Evolutionary conservation across 2,113 vertebrate genomes (phyloP).

Genomic region (Neotragus moschatus): DNA sequence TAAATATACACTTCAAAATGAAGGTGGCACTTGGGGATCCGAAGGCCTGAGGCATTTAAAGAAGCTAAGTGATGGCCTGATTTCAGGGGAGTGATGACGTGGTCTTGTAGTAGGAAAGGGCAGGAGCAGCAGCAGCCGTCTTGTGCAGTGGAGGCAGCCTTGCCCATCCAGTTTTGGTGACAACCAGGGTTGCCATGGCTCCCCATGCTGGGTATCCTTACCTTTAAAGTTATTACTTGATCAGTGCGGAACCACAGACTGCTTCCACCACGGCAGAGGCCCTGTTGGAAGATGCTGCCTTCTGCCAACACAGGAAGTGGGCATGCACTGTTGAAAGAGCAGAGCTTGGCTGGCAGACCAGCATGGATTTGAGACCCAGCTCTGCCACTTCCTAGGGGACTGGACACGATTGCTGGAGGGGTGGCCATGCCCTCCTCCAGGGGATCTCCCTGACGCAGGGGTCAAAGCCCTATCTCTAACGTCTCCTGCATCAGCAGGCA

Average conservation of each 20-base stretch:
- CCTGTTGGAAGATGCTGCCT: accelerated
- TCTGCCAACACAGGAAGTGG: neutral
- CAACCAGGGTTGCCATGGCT: neutral
- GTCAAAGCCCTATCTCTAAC: neutral
- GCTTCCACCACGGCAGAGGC: accelerated
- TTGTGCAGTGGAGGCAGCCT: neutral
- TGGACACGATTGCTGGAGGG: neutral
- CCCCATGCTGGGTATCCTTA: neutral
- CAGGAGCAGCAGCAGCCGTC: neutral
- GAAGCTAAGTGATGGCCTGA: too few relatives aligned
- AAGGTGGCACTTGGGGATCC: neutral
- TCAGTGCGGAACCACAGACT: neutral
- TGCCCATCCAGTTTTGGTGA: accelerated
- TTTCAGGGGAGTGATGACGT: neutral
- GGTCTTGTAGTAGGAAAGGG: neutral
- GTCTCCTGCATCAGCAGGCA: neutral
- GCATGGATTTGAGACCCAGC: neutral
- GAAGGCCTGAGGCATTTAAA: neutral
- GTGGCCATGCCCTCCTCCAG: neutral
- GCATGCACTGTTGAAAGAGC: accelerated
- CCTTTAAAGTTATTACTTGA: neutral
- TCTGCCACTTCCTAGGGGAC: neutral
- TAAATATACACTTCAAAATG: neutral
- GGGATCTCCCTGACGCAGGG: neutral
- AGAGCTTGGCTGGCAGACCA: too few relatives aligned